Evolutionary conservation across 37 sponge, comb jelly and placozoan species (phyloP), one percentile per base, ranked within the genome.

Genomic region (Dysidea cf. avara): DNA sequence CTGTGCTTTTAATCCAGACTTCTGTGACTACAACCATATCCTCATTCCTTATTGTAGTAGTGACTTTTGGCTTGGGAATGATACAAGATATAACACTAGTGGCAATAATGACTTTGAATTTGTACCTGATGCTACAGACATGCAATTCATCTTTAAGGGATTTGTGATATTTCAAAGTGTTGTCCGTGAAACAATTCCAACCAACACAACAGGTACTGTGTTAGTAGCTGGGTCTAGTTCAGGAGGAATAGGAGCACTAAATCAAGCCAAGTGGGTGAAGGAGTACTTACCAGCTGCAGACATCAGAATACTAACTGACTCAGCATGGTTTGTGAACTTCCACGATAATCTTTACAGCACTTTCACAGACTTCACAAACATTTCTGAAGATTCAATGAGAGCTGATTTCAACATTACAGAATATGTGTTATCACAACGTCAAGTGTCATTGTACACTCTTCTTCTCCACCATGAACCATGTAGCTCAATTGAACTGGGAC

Each of bases 271-370:
- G 48, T 87, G 88, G 82, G 54, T 81, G n/a, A 29, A 36, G 2
- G 52, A 55, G 20, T 32, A 43, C 20, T 65, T 87, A 13, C 20
- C 39, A 12, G 25, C 54, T 0, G 61, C 22, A 7, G 35, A 39
- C 1, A 25, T 83, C 24, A 73, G 64, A 0, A 53, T 60, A 2
- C 29, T 92, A 0, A 20, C 53, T 13, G 93, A 92, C 53, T 92
- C 93, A 0, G 51, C 84, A 2, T 92, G 93, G 93, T 92, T 92
- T 52, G 87, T 92, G 28, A 46, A 92, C 46, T 92, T 84, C 40
- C 64, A 58, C 1, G 76, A 68, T 3, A 77, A 22, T 12, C 46
- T 71, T 28, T n/a, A 53, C 55, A 17, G 25, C 6, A 30, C 18
- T 3, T 61, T 75, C 32, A 36, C 33, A 36, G 38, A 43, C n/a